Evolutionary conservation across 1,140 invertebrate genomes (phyloP).

Genomic region (Anadara kagoshimensis): DNA sequence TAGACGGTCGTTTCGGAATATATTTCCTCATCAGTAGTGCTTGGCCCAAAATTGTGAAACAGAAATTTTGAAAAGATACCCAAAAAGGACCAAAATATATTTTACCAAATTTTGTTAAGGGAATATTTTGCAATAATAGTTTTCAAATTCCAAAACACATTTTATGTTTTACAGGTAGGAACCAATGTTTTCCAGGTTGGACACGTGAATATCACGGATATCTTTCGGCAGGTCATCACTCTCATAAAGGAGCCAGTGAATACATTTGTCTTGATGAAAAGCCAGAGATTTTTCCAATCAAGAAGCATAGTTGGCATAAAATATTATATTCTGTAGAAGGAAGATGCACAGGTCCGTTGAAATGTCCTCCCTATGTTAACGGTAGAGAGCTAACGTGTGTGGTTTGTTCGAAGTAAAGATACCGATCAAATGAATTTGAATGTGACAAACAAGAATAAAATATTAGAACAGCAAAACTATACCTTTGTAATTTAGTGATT

Average conservation of each 20-base stretch:
- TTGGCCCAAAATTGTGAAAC: too few species aligned
- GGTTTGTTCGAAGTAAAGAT: constrained; percentile 8
- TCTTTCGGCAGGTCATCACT: neutral
- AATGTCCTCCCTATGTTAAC: constrained; percentile 20
- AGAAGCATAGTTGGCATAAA: neutral
- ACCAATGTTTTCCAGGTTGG: constrained; percentile 7
- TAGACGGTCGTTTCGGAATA: too few species aligned
- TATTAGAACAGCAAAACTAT: too few species aligned
- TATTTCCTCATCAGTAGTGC: too few species aligned
- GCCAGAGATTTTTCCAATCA: neutral
- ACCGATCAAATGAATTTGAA: too few species aligned
- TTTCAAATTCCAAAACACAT: too few species aligned
- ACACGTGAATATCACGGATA: constrained; percentile 9
- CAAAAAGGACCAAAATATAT: too few species aligned
- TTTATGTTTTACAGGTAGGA: neutral
- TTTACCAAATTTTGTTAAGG: too few species aligned
- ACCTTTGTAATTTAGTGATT: too few species aligned
- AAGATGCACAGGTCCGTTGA: neutral
- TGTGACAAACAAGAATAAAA: too few species aligned
- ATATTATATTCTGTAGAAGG: constrained; percentile 3
- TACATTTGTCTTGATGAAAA: constrained; percentile 15
- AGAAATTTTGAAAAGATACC: too few species aligned
- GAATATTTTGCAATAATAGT: too few species aligned
- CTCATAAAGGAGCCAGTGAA: constrained; percentile 8
- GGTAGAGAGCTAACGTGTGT: constrained; percentile 19